phyloP scores from a whole-genome alignment of 2,888 invertebrate species.

The Congeria kusceri region DNA sequence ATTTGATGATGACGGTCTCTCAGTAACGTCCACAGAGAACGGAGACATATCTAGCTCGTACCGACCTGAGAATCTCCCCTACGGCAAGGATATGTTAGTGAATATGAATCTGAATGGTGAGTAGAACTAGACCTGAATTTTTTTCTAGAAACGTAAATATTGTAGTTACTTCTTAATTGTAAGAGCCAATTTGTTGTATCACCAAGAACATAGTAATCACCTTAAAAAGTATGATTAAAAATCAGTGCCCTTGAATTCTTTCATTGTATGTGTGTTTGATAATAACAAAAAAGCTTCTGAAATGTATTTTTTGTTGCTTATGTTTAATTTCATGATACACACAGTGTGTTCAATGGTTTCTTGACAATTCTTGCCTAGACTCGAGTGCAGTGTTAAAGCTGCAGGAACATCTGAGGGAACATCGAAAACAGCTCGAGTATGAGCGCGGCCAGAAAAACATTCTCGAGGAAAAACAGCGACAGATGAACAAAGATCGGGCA shows the following conservation, averaged over 20 bases:
- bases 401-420: conserved; percentile 79
- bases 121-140: no score
- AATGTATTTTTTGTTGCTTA: no score
- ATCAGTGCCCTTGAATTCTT: no score
- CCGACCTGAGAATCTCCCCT: conserved; percentile 64
- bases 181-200: no score
- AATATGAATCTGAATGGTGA: conserved; percentile 76
- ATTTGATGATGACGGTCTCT: conserved; percentile 79
- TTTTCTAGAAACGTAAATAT: no score
- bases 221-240: no score
- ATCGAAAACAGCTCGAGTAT: conserved; percentile 73
- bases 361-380: conserved; percentile 63
- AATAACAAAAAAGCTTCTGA: no score
- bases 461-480: conserved; percentile 80
- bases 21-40: conserved; percentile 80
- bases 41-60: conserved; percentile 66
- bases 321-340: no score
- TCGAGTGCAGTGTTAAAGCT: conserved; percentile 75
- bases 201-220: no score
- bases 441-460: conserved; percentile 76
- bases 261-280: no score
- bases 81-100: conserved; percentile 74
- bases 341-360: no score
- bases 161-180: no score
- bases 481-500: conserved; percentile 76